These are phyloP conservation scores for Ictidomys tridecemlineatus DNA, from an alignment of 2,113 vertebrate genomes.

Conservation along the genomic window DNA sequence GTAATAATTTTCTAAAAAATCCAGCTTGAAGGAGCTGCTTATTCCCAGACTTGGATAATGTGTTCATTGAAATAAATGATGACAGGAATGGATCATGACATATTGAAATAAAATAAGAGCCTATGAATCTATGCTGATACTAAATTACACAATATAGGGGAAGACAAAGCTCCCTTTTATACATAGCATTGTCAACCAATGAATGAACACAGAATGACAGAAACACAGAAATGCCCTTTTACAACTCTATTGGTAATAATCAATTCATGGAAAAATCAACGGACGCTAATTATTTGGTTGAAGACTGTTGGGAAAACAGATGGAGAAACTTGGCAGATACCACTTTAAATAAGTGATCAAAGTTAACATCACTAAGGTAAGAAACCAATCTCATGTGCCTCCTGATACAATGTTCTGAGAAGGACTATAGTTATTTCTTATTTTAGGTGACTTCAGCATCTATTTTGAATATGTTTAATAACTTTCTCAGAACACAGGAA, in stretches of 20 bases:
- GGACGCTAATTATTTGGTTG: conserved; percentile 4
- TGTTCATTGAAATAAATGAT: conserved; percentile 49
- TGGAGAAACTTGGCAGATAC: neutral
- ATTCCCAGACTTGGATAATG: conserved; percentile 31
- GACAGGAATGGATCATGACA: conserved; percentile 8
- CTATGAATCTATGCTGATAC: conserved; percentile 17
- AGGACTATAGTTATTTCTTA: neutral
- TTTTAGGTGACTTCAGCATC: neutral
- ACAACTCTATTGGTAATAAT: neutral
- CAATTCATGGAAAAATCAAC: conserved; percentile 12
- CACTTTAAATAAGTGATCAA: neutral
- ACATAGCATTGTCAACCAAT: neutral
- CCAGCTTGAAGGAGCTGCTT: neutral
- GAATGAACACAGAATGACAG: neutral
- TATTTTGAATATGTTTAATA: neutral
- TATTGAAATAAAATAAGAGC: conserved; percentile 54
- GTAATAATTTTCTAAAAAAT: conserved; percentile 52
- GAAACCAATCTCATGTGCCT: neutral
- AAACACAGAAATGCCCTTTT: conserved; percentile 22
- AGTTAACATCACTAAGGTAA: neutral
- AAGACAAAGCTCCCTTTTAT: neutral
- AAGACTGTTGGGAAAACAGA: conserved; percentile 34
- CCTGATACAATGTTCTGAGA: neutral
- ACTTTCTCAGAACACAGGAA: neutral
- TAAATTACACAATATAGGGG: conserved; percentile 32